Evolutionary conservation across 2,888 invertebrate species (phyloP).

Genomic region (Homarus gammarus): DNA sequence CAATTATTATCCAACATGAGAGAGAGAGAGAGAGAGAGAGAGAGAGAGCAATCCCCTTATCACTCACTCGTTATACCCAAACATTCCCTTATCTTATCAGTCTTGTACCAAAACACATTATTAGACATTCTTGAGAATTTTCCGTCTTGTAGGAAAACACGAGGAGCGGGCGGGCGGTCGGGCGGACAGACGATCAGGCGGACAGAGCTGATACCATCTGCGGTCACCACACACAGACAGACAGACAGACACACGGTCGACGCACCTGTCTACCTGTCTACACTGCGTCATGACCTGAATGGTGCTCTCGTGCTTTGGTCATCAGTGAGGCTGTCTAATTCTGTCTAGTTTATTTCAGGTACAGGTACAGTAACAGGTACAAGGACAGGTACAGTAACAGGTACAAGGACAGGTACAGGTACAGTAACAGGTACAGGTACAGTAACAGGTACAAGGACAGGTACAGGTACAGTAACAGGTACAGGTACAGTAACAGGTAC

Average conservation of each 20-base stretch:
- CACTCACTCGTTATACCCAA: neutral
- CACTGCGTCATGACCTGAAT: too few species aligned
- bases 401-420: too few species aligned
- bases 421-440: too few species aligned
- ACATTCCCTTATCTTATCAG: slow-evolving; percentile 20
- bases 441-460: too few species aligned
- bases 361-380: too few species aligned
- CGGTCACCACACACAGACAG: neutral
- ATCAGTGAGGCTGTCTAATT: too few species aligned
- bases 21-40: slow-evolving; percentile 4
- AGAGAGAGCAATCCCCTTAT: neutral
- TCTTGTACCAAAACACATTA: slow-evolving; percentile 20
- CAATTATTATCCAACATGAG: too few species aligned
- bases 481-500: too few species aligned
- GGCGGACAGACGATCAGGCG: neutral
- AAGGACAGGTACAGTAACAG: too few species aligned
- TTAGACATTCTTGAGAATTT: neutral
- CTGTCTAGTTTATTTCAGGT: too few species aligned
- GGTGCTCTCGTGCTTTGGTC: too few species aligned
- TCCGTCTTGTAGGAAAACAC: slow-evolving; percentile 42
- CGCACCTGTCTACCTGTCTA: neutral
- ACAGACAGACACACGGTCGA: neutral
- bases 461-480: too few species aligned
- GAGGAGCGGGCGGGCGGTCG: slow-evolving; percentile 9
- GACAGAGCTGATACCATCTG: slow-evolving; percentile 20